Evolutionary conservation across 2,797 vertebrate genomes (phyloP).

Genomic region (Channallabes apus): DNA sequence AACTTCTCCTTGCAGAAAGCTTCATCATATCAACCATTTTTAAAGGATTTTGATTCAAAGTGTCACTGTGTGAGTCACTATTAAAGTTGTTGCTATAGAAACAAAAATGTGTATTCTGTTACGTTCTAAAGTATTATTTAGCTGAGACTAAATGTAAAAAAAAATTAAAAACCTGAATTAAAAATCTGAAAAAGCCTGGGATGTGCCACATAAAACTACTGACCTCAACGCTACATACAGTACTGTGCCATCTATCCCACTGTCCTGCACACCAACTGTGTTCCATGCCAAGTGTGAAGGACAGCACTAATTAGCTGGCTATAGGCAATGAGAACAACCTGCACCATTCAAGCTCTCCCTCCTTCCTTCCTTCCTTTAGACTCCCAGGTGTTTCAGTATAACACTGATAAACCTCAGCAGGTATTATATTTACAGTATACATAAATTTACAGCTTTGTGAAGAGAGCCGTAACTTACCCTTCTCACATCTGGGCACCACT

Average conservation of each 20-base stretch:
- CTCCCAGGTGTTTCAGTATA: neutral
- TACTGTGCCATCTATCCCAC: conserved; percentile 14
- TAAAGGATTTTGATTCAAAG: neutral
- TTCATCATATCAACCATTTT: neutral
- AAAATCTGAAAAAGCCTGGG: neutral
- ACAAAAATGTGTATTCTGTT: neutral
- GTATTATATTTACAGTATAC: neutral
- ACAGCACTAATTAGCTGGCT: conserved; percentile 26
- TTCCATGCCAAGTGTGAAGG: conserved; percentile 27
- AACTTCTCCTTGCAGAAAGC: neutral
- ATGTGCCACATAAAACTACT: conserved; percentile 8
- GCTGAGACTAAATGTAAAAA: neutral
- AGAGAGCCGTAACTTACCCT: neutral
- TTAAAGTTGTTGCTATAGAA: neutral
- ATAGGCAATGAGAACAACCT: neutral
- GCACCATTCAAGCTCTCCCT: neutral
- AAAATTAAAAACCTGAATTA: neutral
- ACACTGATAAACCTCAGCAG: neutral
- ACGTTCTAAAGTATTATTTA: neutral
- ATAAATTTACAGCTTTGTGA: neutral
- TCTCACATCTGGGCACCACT: neutral
- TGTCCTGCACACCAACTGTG: conserved; percentile 26
- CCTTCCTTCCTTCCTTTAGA: neutral
- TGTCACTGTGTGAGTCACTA: neutral
- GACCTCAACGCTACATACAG: conserved; percentile 24